These are phyloP conservation scores for Bothrops alternatus DNA, from an alignment of 2,797 vertebrate species.

Conservation along the genomic window DNA sequence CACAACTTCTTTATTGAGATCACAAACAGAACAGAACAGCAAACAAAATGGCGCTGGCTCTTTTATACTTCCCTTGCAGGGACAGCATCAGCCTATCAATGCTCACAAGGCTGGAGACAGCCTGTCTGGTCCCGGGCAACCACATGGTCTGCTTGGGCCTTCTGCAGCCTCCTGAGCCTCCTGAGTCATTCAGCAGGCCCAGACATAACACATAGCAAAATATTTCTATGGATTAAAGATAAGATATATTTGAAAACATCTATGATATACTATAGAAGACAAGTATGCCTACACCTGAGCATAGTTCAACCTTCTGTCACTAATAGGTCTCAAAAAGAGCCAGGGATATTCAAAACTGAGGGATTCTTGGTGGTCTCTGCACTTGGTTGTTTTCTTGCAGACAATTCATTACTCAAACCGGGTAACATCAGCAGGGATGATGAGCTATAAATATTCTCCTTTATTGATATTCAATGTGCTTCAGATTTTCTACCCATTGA, in stretches of 20 bases:
- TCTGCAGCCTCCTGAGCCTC: too few relatives aligned
- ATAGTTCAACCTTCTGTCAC: neutral
- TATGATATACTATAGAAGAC: neutral
- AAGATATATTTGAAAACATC: neutral
- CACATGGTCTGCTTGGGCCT: too few relatives aligned
- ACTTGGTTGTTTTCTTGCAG: neutral
- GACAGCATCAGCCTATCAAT: too few relatives aligned
- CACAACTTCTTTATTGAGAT: too few relatives aligned
- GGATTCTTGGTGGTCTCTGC: neutral
- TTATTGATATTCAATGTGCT: neutral
- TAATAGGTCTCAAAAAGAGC: neutral
- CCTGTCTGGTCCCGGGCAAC: too few relatives aligned
- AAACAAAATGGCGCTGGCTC: too few relatives aligned
- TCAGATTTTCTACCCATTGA: neutral
- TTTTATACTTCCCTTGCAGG: too few relatives aligned
- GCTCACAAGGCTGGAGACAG: too few relatives aligned
- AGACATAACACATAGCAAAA: neutral
- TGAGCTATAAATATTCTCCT: neutral
- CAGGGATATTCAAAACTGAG: neutral
- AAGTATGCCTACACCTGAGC: neutral
- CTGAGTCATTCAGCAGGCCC: too few relatives aligned
- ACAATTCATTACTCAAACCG: neutral
- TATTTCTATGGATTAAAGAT: neutral
- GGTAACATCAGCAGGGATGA: neutral
- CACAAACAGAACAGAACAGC: too few relatives aligned